Evolutionary conservation across 2,797 vertebrate species (phyloP), one percentile per base, ranked within the genome.

Genomic region (Steatocranus sp.): DNA sequence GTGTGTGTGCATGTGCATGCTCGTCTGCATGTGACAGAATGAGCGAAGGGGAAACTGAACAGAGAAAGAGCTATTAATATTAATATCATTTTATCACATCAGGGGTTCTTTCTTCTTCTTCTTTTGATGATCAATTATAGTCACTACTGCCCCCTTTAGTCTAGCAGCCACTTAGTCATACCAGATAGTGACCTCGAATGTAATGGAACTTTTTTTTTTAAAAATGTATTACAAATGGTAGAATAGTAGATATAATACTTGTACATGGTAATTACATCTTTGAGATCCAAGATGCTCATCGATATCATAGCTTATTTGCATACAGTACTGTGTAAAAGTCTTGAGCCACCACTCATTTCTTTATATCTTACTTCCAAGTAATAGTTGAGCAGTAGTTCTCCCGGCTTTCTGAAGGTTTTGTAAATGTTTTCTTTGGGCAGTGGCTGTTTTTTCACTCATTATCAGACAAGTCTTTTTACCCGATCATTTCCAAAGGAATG

Each of bases 1-100:
- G 63, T 84, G 84, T 79, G 83, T 68, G 63, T 73, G 74, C 53
- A 7, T 6, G 32, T 20, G 83, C 25, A 20, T 27, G 34, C 50
- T 46, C 76, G 50, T 23, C 66, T 74, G 51, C 70, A 34, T 84
- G 58, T 88, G 87, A 90, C 86, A 91, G 86, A 88, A 89, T 87
- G 81, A 91, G 91, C 73, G 81, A 92, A 86, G 38, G 76, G 51
- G 58, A 79, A 86, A 83, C 63, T 61, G 80, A 86, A 86, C 83
- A 49, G 79, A 81, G 82, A 88, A 89, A 83, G 83, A 86, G 77
- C 83, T 91, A 93, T 92, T 96, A 95, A 97, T 97, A 97, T 96
- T 96, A 96, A 88, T 87, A 93, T 94, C 83, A 91, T 87, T 86
- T 79, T 87, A 88, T 93, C 93, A 85, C 53, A 93, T 92, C 92